Evolutionary conservation across 2,113 vertebrate species (phyloP).

Genomic region (Misgurnus anguillicaudatus): DNA sequence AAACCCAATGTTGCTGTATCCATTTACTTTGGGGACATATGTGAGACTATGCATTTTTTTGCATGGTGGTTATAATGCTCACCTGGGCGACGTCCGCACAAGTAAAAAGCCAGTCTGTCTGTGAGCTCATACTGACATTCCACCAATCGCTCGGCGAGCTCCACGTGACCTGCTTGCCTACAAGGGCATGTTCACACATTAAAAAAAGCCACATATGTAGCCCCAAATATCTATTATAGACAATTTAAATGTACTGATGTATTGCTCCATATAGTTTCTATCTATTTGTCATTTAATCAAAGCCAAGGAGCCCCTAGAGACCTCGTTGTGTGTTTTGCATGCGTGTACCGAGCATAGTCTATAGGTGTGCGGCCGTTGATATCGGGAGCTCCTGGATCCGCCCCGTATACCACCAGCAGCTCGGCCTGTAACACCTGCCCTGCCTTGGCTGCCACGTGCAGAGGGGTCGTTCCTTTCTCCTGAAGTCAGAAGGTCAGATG

Average conservation of each 20-base stretch:
- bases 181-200: conserved; percentile 42
- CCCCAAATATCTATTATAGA: too few species aligned
- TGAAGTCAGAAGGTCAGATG: conserved; percentile 47
- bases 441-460: conserved; percentile 95
- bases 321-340: not conserved
- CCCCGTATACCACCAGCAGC: conserved; percentile 92
- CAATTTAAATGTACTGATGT: too few species aligned
- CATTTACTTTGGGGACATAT: not conserved
- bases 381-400: conserved; percentile 92
- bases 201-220: not conserved
- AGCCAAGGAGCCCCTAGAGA: not conserved
- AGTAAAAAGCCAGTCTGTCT: conserved; percentile 94
- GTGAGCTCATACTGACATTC: conserved; percentile 99
- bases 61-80: conserved; percentile 33
- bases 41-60: not conserved
- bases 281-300: not conserved
- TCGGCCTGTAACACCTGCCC: conserved; percentile 95
- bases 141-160: conserved; percentile 92
- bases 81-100: conserved; percentile 96
- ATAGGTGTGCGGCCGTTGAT: conserved; percentile 94
- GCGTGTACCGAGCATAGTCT: conserved; percentile 89
- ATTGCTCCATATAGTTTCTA: not conserved
- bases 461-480: conserved; percentile 95
- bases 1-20: not conserved
- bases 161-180: conserved; percentile 95